Evolutionary conservation across 2,888 invertebrate genomes (phyloP), one percentile per base, ranked within the genome.

Genomic region (Melipona bicolor): DNA sequence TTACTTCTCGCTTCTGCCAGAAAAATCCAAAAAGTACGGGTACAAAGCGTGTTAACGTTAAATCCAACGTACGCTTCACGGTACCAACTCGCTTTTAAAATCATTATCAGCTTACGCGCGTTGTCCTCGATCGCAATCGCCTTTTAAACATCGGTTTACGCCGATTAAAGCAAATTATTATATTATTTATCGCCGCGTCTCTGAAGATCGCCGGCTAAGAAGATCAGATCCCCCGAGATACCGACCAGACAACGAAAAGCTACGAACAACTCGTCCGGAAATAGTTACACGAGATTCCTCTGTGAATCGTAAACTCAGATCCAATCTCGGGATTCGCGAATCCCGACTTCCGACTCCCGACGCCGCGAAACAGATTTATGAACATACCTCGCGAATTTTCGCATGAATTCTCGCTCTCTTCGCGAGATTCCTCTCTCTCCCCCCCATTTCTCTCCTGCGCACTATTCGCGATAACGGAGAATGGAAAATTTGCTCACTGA

Each of bases 141-240:
- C 43, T 43, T 43, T 43, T 43, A 43, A 43, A 43, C 9, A 43
- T 43, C 43, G 9, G 9, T 43, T 43, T 9, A 43, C 43, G 43
- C 43, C 43, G 43, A 43, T 43, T 1, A 9, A 0, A 9, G 43
- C 9, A 43, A 43, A 43, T 43, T 43, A 43, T 43, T 43, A 43
- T 9, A 43, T 43, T 43, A 9, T 36, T 9, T 36, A 9, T 43
- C 43, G 43, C 36, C n/a, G 54, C 50, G 62, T 36, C 19, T 52
- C 49, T 64, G 69, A 50, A 24, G 27, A 32, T 50, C 24, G 59
- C 24, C 62, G 19, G 11, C 69, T 79, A 79, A 73, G 70, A 62
- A 77, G 79, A 84, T 84, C 74, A 77, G 73, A 27, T 73, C 32
- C 74, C 43, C 0, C 32, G 32, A 77, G 77, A 84, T 84, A 84